Base-by-base conservation (phyloP, 2,888 invertebrate genomes). In the Ceramica pisi region DNA sequence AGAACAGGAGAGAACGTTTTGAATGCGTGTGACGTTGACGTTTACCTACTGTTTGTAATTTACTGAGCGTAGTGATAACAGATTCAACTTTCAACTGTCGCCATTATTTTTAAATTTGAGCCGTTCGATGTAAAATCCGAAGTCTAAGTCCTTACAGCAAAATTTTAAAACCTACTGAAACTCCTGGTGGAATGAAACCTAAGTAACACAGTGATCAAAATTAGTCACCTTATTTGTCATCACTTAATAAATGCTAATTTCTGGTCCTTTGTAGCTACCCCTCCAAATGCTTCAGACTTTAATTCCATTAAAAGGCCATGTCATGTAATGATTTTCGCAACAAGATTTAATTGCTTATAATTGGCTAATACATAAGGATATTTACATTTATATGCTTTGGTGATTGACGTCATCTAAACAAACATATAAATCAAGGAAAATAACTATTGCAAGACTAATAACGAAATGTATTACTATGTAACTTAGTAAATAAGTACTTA, bases 321-420 rank as follows among this genome's bases (percentile, higher is more conserved):
- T 2, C 6, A 38, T 35, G 3, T 8, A 9, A 51, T 67, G 10
- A 44, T 26, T 31, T 26, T 31, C 14, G 16, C 38, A 48, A 41
- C n/a, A 21, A 26, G 31, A 1, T 3, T 38, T 48, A 51, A 23
- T 6, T 35, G 44, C n/a, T 31, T 31, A 9, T 60, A 21, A 56
- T 50, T 23, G 19, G n/a, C 14, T 46, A 59, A 51, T 48, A 48
- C 53, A 55, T 57, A 31, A 16, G n/a, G 19, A 70, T 69, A 51
- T 51, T 38, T n/a, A 50, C 21, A 48, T 55, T 81, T 64, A 31
- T 44, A 51, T 53, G n/a, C 48, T 50, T 38, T 56, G 41, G 26
- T 57, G 16, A 66, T 38, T 78, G 75, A 65, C 64, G 72, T 80
- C 75, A 75, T 53, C 50, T 23, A 59, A 62, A 41, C 35, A 78